Base-by-base conservation (phyloP, 1,140 invertebrate genomes). In the Lethocerus indicus region DNA sequence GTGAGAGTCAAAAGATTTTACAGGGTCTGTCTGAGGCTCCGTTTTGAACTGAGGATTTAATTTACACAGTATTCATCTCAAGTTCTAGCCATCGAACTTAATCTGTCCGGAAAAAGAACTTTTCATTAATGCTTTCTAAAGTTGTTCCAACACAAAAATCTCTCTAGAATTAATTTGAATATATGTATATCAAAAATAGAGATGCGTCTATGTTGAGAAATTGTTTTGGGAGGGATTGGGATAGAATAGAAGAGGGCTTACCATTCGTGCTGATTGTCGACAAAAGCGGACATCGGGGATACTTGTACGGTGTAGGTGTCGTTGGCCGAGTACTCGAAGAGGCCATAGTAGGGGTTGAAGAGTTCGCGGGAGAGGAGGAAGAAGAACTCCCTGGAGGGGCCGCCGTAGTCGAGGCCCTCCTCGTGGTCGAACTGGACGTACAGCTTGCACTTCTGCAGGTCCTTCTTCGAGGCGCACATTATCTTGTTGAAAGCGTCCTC, bases 241-340 rank as follows among this genome's bases (percentile, higher is more conserved):
- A n/a, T n/a, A 16, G 23, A 16, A 40, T 27, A 16, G 29, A 32
- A 32, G 9, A n/a, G 45, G 16, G 63, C 68, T 71, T 58, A 83
- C 92, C 93, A 98, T 65, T 96, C 90, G 57, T 93, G 87, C 61
- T 91, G 84, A 63, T 96, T 93, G 59, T 98, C 92, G n/a, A 97
- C 91, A 63, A 96, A 95, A 0, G 88, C 85, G 12, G 91, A 96
- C 81, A 97, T 87, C 0, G 93, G 90, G 32, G 90, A 95, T 51
- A 98, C 86, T 71, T 97, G 92, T 16, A 97, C 91, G 1, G 92
- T 97, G 64, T 97, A 97, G 16, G 90, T 93, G 61, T 97, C 90
- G 65, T 93, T 94, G 18, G 92, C 91, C 0, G 91, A 94, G 65
- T 97, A 98, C 69, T 97, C 94, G 67, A 97, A 98, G 16, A 98